These are phyloP conservation scores for Parazoanthus swiftii DNA, from an alignment of 92 coral and sea anemone species.

Conservation along the genomic window DNA sequence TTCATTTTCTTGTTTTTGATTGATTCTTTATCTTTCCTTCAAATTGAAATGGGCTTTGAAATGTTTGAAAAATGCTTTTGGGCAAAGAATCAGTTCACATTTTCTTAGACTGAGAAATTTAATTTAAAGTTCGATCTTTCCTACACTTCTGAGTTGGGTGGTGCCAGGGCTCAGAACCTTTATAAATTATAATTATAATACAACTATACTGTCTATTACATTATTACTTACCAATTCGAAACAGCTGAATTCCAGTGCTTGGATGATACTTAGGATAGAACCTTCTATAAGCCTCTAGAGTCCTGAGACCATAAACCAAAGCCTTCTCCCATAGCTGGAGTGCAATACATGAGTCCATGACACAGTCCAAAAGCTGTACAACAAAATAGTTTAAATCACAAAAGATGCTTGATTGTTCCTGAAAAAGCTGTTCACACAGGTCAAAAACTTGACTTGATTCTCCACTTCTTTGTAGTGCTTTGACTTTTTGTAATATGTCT, in stretches of 20 bases:
- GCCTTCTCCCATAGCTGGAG: constrained; percentile 75
- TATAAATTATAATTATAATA: background rate
- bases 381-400: constrained; percentile 65
- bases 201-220: too few species aligned
- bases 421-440: constrained; percentile 62
- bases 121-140: too few species aligned
- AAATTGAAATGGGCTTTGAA: too few species aligned
- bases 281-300: constrained; percentile 63
- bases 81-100: too few species aligned
- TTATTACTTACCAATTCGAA: constrained; percentile 77
- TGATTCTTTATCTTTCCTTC: too few species aligned
- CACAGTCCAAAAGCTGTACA: constrained; percentile 70
- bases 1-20: too few species aligned
- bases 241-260: constrained; percentile 81
- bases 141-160: too few species aligned
- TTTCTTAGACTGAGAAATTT: too few species aligned
- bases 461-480: constrained; percentile 37
- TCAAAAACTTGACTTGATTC: constrained; percentile 47
- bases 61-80: too few species aligned
- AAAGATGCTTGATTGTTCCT: constrained; percentile 50
- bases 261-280: constrained; percentile 88
- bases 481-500: constrained; percentile 50
- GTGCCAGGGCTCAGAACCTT: background rate
- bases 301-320: constrained; percentile 76
- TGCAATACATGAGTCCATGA: constrained; percentile 79